Evolutionary conservation across 2,797 vertebrate species (phyloP), one percentile per base, ranked within the genome.

Genomic region (Lutjanus argentimaculatus): DNA sequence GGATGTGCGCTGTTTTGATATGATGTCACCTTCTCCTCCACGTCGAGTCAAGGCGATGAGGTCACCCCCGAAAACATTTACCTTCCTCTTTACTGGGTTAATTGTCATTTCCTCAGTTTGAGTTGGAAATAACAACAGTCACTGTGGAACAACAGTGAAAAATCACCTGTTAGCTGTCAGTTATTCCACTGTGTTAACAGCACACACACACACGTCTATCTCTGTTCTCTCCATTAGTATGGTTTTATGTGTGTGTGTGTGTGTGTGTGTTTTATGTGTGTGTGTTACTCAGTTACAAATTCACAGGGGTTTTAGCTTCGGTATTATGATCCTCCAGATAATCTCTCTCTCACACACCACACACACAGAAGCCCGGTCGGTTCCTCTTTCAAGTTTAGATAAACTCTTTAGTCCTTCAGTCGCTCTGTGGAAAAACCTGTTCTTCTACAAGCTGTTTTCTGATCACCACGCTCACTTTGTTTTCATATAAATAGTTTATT

Each of bases 401-500:
- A 21, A 25, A 63, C 42, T 64, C 43, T 43, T 59, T 61, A 80
- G 58, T 55, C 75, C 53, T 30, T 43, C 55, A 52, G 71, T 68
- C 9, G 9, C 51, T 62, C 57, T 59, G 21, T 36, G 11, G 52
- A 30, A 22, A 57, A 62, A 43, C 12, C 65, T 5, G 22, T 40
- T 52, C 43, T n/a, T 17, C 16, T 22, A 51, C 30, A 70, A 67
- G 42, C 42, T 48, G 3, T 53, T 67, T 61, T 79, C 14, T 48
- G 13, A 77, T 55, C 67, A 81, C 51, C 68, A 81, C 25, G 30
- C 59, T 59, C 52, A 42, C 45, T 67, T 75, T 77, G 52, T 77
- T 84, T 88, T 83, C 36, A 77, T 88, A 92, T 93, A 94, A 93
- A 94, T 92, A 92, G 85, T 91, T 94, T 94, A 93, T 94, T 93